phyloP scores from a whole-genome alignment of 2,113 vertebrate species.

The Leucosticte australis region DNA sequence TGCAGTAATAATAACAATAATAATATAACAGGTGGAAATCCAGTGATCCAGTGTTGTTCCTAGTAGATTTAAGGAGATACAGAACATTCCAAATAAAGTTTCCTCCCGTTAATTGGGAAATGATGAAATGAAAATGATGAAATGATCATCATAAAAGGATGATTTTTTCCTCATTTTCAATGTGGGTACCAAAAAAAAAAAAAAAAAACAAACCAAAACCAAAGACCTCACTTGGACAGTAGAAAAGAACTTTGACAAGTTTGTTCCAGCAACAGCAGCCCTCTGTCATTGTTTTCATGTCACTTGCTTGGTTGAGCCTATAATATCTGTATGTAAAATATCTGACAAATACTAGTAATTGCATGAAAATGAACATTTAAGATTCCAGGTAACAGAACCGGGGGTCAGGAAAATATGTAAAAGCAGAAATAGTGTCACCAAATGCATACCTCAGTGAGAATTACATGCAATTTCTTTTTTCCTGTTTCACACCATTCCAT shows the following conservation, averaged over 20 bases:
- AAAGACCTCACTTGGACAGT: neutral
- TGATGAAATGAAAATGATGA: neutral
- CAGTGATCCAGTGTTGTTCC: neutral
- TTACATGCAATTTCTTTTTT: neutral
- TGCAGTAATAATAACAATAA: too few species aligned
- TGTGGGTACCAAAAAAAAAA: neutral
- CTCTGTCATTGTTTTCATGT: neutral
- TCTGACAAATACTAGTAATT: neutral
- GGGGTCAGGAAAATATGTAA: neutral
- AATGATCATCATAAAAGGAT: neutral
- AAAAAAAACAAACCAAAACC: too few species aligned
- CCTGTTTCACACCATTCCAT: neutral
- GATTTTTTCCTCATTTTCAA: neutral
- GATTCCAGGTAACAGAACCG: neutral
- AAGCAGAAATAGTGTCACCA: neutral
- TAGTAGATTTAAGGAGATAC: too few species aligned
- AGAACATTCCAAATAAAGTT: neutral
- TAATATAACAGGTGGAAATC: neutral
- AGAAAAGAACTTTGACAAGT: accelerated
- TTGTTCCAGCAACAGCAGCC: neutral
- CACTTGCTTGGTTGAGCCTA: neutral
- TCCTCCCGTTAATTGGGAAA: neutral
- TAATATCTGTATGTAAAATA: neutral
- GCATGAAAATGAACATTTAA: neutral
- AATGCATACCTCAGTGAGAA: neutral